A percentile compares a stretch with the other conserved stretches of the same genome.
Conservation (phyloP, 2,797 vertebrate genomes). For the Sitta carolinensis region DNA sequence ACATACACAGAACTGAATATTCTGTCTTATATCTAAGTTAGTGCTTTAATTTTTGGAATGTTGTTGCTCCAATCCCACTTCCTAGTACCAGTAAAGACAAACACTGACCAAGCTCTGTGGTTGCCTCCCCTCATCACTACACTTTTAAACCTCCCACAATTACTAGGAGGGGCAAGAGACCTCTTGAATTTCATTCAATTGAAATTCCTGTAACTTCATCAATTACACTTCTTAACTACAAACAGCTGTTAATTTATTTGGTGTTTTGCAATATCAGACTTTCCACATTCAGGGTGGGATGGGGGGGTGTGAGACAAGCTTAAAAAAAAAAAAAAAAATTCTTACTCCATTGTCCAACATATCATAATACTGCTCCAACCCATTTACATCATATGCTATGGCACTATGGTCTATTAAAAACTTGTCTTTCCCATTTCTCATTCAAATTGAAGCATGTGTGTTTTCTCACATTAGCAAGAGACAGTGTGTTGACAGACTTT, state of each 20-base stretch:
- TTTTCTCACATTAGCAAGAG: not conserved
- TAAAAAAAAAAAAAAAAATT: not conserved
- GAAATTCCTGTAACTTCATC: not conserved
- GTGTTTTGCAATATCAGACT: not conserved
- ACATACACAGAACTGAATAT: not conserved
- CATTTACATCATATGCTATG: not conserved
- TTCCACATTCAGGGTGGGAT: not conserved
- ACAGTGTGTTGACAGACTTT: not conserved
- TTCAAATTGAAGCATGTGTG: not conserved
- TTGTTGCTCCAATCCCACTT: not conserved
- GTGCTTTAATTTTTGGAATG: not conserved
- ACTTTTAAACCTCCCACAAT: not conserved
- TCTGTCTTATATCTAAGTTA: not conserved
- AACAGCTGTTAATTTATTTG: not conserved
- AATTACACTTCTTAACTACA: not conserved
- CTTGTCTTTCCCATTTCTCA: not conserved
- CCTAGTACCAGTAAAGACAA: not conserved
- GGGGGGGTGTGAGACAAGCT: not conserved
- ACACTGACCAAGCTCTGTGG: not conserved
- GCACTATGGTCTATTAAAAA: not conserved
- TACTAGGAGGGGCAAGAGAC: not conserved
- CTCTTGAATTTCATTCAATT: too few species aligned
- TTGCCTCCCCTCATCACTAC: fast-evolving
- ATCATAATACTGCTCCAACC: not conserved
- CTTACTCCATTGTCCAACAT: not conserved